A percentile compares a stretch with the other conserved stretches of the same genome.
Evolutionary conservation across 1,140 invertebrate species (phyloP).

Genomic region (Nasonia vitripennis): DNA sequence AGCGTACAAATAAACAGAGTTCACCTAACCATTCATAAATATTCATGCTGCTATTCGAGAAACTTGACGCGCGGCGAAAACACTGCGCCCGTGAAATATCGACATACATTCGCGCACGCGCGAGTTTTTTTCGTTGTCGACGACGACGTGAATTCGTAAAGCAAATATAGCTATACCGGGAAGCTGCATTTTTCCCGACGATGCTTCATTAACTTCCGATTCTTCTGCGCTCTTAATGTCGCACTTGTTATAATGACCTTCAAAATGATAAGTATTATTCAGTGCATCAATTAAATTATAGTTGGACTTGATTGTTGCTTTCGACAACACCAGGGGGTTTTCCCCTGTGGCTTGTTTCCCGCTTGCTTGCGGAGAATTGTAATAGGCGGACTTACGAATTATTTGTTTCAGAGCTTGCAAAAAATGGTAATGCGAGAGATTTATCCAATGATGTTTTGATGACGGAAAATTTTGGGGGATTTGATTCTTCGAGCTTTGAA

Average conservation of each 20-base stretch:
- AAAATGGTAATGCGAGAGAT: too few relatives aligned
- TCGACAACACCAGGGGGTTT: too few relatives aligned
- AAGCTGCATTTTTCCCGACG: neutral
- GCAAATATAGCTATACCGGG: neutral
- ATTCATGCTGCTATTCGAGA: slow-evolving; percentile 18
- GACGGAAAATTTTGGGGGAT: too few relatives aligned
- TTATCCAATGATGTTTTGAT: too few relatives aligned
- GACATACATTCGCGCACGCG: neutral
- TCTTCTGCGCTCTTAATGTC: neutral
- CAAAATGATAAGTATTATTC: neutral
- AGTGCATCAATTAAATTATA: too few relatives aligned
- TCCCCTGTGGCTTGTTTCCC: too few relatives aligned
- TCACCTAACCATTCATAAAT: slow-evolving; percentile 16
- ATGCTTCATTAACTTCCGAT: neutral
- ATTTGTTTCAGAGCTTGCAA: too few relatives aligned
- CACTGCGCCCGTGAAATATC: neutral
- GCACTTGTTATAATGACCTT: neutral
- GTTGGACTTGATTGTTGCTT: too few relatives aligned
- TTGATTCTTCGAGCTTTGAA: too few relatives aligned
- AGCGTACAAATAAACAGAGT: neutral
- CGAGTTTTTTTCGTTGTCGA: neutral
- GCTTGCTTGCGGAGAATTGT: too few relatives aligned
- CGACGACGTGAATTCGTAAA: neutral
- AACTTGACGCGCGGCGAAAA: neutral
- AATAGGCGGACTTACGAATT: too few relatives aligned